These are phyloP conservation scores for Drosophila pallidifrons DNA, from an alignment of 1,140 invertebrate genomes.

Conservation along the genomic window DNA sequence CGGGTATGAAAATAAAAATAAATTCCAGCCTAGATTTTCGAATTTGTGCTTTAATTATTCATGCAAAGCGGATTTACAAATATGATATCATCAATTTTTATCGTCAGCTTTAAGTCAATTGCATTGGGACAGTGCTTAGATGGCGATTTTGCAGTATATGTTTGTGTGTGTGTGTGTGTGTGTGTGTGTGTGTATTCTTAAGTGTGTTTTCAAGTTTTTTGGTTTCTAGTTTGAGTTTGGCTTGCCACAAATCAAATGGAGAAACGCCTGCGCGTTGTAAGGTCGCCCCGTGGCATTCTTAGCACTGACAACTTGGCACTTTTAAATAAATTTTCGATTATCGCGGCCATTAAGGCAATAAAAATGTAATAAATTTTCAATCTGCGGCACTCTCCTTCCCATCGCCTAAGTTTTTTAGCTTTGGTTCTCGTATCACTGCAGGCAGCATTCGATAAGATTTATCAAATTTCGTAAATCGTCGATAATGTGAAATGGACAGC, in stretches of 20 bases:
- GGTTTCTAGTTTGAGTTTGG: constrained; percentile 20
- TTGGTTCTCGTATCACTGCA: constrained; percentile 36
- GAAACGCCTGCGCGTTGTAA: constrained; percentile 40
- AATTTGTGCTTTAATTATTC: constrained; percentile 6
- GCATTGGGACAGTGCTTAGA: background rate
- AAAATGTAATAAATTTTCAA: constrained; percentile 84
- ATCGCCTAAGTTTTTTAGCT: constrained; percentile 27
- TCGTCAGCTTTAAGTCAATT: constrained; percentile 16
- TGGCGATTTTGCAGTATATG: background rate
- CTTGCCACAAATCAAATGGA: constrained; percentile 68
- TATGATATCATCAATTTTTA: constrained; percentile 19
- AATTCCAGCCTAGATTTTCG: background rate
- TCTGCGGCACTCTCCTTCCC: constrained; percentile 46
- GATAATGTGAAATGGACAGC: constrained; percentile 71
- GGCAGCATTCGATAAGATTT: constrained; percentile 63
- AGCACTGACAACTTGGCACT: constrained; percentile 52
- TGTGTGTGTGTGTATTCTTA: background rate
- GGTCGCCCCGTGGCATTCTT: constrained; percentile 25
- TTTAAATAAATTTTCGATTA: constrained; percentile 84
- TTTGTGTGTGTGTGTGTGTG: background rate
- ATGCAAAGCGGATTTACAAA: constrained; percentile 12
- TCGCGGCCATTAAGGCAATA: constrained; percentile 81
- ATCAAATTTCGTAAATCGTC: constrained; percentile 78
- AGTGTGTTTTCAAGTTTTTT: background rate
- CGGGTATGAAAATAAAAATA: too few relatives aligned